Evolutionary conservation across 1,140 invertebrate genomes (phyloP).

Genomic region (Cherax destructor): DNA sequence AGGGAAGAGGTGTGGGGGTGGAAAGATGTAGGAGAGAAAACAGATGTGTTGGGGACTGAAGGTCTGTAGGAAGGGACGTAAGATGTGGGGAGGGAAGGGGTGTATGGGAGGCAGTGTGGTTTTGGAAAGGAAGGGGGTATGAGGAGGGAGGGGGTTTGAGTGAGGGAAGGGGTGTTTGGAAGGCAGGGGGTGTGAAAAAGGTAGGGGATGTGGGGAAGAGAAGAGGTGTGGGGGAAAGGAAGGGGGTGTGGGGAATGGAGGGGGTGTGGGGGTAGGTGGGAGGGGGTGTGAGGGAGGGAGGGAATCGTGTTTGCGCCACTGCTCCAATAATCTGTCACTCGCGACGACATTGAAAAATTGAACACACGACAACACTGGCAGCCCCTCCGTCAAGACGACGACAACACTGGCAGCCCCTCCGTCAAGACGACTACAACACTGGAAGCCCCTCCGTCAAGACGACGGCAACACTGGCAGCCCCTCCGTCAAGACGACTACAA

Average conservation of each 20-base stretch:
- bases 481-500: no score
- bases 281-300: background rate
- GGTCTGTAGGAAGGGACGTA: no score
- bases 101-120: no score
- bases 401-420: background rate
- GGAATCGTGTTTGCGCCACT: constrained; percentile 49
- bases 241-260: background rate
- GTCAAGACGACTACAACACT: no score
- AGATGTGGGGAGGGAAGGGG: no score
- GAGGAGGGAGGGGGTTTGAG: no score
- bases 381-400: background rate
- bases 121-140: no score
- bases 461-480: background rate
- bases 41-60: no score
- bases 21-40: no score
- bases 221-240: background rate
- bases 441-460: background rate
- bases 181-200: no score
- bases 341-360: constrained; percentile 65
- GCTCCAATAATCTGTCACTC: constrained; percentile 68
- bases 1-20: background rate
- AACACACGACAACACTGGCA: constrained; percentile 58
- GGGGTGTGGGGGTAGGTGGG: background rate
- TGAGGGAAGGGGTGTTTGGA: no score
- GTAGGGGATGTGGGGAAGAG: no score